Base-by-base conservation (phyloP, 2,888 invertebrate genomes). In the Ischnura elegans region DNA sequence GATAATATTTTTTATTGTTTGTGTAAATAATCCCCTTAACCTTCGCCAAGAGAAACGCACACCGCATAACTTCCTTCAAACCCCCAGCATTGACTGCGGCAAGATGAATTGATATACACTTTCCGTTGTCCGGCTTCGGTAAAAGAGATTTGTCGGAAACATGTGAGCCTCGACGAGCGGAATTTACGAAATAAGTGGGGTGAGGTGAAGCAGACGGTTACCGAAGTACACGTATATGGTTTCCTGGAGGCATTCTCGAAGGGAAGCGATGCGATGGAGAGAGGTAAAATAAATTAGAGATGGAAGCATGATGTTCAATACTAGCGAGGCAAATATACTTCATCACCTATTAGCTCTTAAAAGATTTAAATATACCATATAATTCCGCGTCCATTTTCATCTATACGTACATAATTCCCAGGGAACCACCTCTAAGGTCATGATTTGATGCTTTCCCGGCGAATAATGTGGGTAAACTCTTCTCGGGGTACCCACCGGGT, bases 131-230 rank as follows among this genome's bases (percentile, higher is more conserved):
- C 76, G 76, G 76, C 76, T 76, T 76, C 76, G 13, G 76, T 36
- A 76, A 76, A 76, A 76, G 13, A 76, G 76, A 76, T 76, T 76
- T 76, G 76, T 76, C 29, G 76, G 76, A 61, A 61, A n/a, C 61
- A 61, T 61, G 61, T 61, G 61, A 76, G 76, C 10, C 13, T 76
- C 76, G 36, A 36, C 76, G 76, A 76, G 36, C 76, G 8, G 61
- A 36, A 76, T 29, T 76, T 76, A 76, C 76, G 76, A 76, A 76
- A 76, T 51, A 19, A 19, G 51, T 51, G 29, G 36, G n/a, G 76
- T 36, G 36, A 36, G 36, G 29, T 36, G 76, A 5, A 76, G 76
- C 2, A 10, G 76, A 16, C 25, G 25, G 76, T 36, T 36, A 36
- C 5, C 36, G 36, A 76, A 13, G 13, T 76, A n/a, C n/a, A n/a